phyloP scores from a whole-genome alignment of 2,888 invertebrate genomes.

The Phyto melanocephala region DNA sequence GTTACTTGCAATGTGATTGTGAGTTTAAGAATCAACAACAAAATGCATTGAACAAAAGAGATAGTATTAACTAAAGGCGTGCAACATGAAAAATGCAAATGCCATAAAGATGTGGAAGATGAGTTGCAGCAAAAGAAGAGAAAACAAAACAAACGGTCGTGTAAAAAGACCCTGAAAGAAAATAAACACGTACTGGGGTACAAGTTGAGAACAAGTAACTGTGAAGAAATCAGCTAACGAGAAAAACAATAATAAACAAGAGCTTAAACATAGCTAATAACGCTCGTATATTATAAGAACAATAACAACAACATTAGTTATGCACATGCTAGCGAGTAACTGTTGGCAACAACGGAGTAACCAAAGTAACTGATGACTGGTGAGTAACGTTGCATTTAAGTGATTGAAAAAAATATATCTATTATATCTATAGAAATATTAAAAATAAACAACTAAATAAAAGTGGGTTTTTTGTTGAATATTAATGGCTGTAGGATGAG shows the following conservation, averaged over 20 bases:
- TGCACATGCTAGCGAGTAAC: slow-evolving; percentile 5
- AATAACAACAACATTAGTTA: background rate
- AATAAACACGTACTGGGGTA: background rate
- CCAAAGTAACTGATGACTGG: slow-evolving; percentile 56
- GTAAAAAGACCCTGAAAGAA: background rate
- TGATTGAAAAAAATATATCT: slow-evolving; percentile 18
- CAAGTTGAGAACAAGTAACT: slow-evolving; percentile 27
- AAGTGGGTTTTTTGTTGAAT: slow-evolving; percentile 29
- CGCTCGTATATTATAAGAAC: background rate
- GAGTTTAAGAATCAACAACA: background rate
- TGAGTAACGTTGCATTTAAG: slow-evolving; percentile 46
- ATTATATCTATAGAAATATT: background rate
- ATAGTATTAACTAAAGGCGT: background rate
- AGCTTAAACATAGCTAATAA: slow-evolving; percentile 28
- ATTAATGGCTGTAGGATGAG: background rate
- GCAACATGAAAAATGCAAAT: slow-evolving; percentile 27
- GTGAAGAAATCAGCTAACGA: slow-evolving; percentile 36
- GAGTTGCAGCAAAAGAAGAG: background rate
- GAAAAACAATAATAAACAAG: slow-evolving; percentile 31
- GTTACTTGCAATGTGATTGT: slow-evolving; percentile 9
- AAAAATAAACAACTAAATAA: slow-evolving; percentile 24
- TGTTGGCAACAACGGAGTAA: slow-evolving; percentile 54
- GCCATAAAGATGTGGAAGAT: background rate
- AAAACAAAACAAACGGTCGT: background rate
- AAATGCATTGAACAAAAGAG: slow-evolving; percentile 6